These are phyloP conservation scores for Thymelicus sylvestris DNA, from an alignment of 2,888 invertebrate genomes.

Conservation along the genomic window DNA sequence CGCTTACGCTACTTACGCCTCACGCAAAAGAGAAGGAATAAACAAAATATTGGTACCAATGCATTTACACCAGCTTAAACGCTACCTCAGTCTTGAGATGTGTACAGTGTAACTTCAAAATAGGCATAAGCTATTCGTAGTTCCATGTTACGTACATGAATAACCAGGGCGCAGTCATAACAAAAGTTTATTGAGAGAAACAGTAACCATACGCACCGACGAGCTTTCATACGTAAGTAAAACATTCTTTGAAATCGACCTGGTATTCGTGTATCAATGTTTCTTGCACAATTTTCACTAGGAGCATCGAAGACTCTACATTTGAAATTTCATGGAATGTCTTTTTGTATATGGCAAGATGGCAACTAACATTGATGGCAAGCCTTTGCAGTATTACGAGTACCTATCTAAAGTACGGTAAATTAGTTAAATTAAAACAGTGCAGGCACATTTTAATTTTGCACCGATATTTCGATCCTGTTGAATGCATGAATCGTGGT, in stretches of 20 bases:
- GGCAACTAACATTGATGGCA: too few species aligned
- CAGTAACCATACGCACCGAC: constrained; percentile 36
- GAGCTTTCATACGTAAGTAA: constrained; percentile 38
- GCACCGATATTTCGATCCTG: too few species aligned
- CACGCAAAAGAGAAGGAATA: constrained; percentile 33
- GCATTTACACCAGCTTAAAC: constrained; percentile 39
- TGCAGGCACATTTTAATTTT: too few species aligned
- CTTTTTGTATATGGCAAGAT: too few species aligned
- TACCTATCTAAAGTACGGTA: too few species aligned
- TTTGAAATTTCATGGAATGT: too few species aligned
- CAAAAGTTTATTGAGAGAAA: constrained; percentile 40
- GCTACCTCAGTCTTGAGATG: constrained; percentile 39
- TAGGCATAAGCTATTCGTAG: constrained; percentile 35
- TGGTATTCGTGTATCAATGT: constrained; percentile 9
- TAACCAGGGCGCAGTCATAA: constrained; percentile 42
- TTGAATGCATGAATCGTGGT: too few species aligned
- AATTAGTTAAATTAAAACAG: too few species aligned
- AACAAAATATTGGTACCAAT: constrained; percentile 36
- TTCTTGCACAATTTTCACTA: background rate
- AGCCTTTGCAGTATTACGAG: too few species aligned
- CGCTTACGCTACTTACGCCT: constrained; percentile 29
- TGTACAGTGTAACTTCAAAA: constrained; percentile 32
- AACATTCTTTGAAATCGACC: constrained; percentile 42
- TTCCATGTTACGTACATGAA: constrained; percentile 34
- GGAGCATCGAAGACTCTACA: background rate